Conservation (phyloP, 2,113 vertebrate species). For the Cinclus mexicanus region DNA sequence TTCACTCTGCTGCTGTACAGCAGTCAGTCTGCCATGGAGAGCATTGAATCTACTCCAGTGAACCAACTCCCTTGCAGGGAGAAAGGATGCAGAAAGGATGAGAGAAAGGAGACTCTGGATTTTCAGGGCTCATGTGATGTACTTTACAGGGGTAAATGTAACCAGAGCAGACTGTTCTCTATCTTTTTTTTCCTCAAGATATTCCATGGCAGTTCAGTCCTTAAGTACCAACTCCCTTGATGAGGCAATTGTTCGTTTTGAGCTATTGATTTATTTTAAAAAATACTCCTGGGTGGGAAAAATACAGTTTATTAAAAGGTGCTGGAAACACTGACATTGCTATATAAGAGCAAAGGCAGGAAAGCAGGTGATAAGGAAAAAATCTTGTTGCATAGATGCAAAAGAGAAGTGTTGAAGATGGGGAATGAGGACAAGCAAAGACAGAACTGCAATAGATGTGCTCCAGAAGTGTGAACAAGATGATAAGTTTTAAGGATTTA, state of each 20-base stretch:
- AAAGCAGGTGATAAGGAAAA: background rate
- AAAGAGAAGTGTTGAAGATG: background rate
- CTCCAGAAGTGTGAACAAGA: background rate
- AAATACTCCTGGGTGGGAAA: background rate
- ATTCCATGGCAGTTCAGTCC: background rate
- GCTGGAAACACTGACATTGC: background rate
- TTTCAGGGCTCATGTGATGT: background rate
- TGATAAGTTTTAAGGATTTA: background rate
- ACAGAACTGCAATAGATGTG: background rate
- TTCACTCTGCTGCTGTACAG: background rate
- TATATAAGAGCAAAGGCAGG: background rate
- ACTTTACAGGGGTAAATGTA: background rate
- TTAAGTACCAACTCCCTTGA: background rate
- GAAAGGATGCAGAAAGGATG: background rate
- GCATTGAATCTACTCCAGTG: background rate
- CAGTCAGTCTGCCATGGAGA: background rate
- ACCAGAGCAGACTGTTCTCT: background rate
- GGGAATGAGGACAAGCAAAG: background rate
- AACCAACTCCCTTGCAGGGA: background rate
- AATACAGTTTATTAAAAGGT: background rate
- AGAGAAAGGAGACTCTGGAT: background rate
- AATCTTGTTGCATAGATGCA: background rate
- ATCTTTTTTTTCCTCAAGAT: background rate
- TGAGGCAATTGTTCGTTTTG: background rate
- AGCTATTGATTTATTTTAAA: background rate